Evolutionary conservation across 2,113 vertebrate genomes (phyloP).

Genomic region (Myotis yumanensis): DNA sequence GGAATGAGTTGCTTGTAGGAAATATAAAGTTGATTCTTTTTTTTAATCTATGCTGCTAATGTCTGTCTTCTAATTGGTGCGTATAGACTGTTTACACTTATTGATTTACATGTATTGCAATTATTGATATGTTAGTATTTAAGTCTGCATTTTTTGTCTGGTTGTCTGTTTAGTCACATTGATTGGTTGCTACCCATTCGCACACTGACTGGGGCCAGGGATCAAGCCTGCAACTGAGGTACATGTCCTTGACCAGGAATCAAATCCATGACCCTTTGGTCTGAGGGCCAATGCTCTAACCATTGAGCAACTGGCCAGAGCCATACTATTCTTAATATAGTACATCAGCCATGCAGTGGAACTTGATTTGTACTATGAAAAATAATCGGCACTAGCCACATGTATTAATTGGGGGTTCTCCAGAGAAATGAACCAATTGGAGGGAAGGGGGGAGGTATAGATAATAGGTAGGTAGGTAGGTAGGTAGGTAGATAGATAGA

Average conservation of each 20-base stretch:
- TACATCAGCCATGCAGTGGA: not conserved
- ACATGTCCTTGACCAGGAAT: no score
- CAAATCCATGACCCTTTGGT: no score
- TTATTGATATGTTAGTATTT: not conserved
- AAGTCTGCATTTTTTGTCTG: not conserved
- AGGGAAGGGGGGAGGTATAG: not conserved
- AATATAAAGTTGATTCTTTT: not conserved
- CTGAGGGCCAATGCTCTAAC: no score
- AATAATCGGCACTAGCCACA: not conserved
- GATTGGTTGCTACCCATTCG: no score
- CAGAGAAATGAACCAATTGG: not conserved
- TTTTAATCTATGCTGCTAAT: not conserved
- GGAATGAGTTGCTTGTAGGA: conserved; percentile 10
- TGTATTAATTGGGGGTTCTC: not conserved
- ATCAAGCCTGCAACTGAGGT: no score
- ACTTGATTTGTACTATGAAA: not conserved
- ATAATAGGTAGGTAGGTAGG: not conserved
- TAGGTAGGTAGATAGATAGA: no score
- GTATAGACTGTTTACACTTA: not conserved
- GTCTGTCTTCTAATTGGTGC: not conserved
- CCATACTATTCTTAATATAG: not conserved
- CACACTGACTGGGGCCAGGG: no score
- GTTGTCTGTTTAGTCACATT: not conserved
- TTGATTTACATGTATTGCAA: not conserved
- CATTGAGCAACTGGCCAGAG: no score